Evolutionary conservation across 2,888 invertebrate genomes (phyloP).

Genomic region (Acleris sparsana): DNA sequence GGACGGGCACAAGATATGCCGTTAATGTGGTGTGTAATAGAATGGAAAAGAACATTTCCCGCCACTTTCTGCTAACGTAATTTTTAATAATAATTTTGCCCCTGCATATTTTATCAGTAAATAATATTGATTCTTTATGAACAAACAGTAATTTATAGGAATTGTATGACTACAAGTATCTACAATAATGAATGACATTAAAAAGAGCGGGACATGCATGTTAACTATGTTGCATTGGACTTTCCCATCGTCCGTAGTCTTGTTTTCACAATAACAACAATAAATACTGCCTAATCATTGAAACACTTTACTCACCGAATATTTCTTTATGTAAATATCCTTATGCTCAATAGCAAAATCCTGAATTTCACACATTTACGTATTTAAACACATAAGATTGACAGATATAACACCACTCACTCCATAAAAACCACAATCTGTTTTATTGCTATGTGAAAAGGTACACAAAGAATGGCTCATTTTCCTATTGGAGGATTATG

Average conservation of each 20-base stretch:
- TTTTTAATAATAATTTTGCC: neutral
- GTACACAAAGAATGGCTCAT: conserved; percentile 82
- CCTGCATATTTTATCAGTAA: neutral
- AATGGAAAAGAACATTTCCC: conserved; percentile 55
- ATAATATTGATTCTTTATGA: neutral
- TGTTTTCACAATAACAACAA: conserved; percentile 59
- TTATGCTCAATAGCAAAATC: conserved; percentile 87
- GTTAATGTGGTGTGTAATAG: conserved; percentile 4
- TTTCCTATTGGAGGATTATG: conserved; percentile 72
- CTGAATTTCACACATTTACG: conserved; percentile 88
- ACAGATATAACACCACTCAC: conserved; percentile 82
- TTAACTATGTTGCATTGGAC: conserved; percentile 61
- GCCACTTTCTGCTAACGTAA: conserved; percentile 56
- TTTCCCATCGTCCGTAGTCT: conserved; percentile 66
- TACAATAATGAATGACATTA: conserved; percentile 64
- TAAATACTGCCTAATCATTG: conserved; percentile 39
- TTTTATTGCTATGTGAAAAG: conserved; percentile 80
- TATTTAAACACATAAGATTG: conserved; percentile 78
- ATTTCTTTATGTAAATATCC: conserved; percentile 86
- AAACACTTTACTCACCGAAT: conserved; percentile 85
- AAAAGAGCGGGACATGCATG: conserved; percentile 81
- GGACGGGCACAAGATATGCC: neutral
- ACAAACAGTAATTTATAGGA: conserved; percentile 6
- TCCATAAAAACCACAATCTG: conserved; percentile 80
- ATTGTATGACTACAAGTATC: conserved; percentile 17